A percentile compares a stretch with the other conserved stretches of the same genome.
phyloP scores from a whole-genome alignment of 2,797 vertebrate genomes.

The Potorous gilbertii region DNA sequence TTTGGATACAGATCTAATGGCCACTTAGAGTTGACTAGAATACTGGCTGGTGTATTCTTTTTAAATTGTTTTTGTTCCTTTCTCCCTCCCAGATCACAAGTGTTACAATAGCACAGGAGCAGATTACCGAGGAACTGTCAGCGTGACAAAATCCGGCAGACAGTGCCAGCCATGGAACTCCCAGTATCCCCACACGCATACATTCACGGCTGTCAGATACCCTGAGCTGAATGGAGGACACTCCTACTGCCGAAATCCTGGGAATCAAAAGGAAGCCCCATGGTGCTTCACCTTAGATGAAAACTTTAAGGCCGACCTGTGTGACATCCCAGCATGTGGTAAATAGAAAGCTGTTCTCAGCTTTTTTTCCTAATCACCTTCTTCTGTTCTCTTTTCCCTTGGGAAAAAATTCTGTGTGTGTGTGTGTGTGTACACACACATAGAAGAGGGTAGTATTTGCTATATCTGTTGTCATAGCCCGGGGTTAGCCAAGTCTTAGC shows the following conservation, averaged over 20 bases:
- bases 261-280: slow-evolving; percentile 94
- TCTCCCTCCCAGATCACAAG: slow-evolving; percentile 90
- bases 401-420: neutral
- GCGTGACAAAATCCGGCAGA: slow-evolving; percentile 93
- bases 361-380: neutral
- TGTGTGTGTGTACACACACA: neutral
- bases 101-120: slow-evolving; percentile 95
- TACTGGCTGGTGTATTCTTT: neutral
- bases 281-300: slow-evolving; percentile 99
- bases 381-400: neutral
- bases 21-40: too few species aligned
- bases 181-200: slow-evolving; percentile 97
- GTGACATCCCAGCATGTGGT: slow-evolving; percentile 96
- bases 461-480: neutral
- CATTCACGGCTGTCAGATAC: slow-evolving; percentile 92
- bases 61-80: neutral
- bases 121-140: slow-evolving; percentile 95
- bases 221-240: slow-evolving; percentile 96
- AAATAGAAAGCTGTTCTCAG: slow-evolving; percentile 63
- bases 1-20: too few species aligned
- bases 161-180: slow-evolving; percentile 99
- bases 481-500: neutral
- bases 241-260: slow-evolving; percentile 98
- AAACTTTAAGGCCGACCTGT: slow-evolving; percentile 93
- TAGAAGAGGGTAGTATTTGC: neutral